phyloP scores from a whole-genome alignment of 2,888 invertebrate species.

The Oxytorus armatus region DNA sequence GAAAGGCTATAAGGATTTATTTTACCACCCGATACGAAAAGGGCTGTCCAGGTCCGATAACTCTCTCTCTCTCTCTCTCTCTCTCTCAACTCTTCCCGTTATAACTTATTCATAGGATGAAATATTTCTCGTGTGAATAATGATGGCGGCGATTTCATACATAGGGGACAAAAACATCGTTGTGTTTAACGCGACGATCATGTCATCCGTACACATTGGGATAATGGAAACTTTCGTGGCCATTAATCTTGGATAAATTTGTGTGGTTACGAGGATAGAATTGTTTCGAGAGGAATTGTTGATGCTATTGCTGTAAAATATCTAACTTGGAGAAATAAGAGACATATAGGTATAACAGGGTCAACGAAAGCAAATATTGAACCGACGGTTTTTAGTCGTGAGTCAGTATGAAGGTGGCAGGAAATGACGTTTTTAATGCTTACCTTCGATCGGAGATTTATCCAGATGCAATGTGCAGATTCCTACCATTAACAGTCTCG shows the following conservation, averaged over 20 bases:
- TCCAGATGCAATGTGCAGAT: conserved; percentile 22
- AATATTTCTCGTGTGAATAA: conserved; percentile 25
- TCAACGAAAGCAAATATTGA: background rate
- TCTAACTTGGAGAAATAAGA: too few species aligned
- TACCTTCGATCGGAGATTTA: conserved; percentile 40
- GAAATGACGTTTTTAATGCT: background rate
- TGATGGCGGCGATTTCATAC: conserved; percentile 27
- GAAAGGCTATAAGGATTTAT: too few species aligned
- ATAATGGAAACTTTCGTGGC: conserved; percentile 29
- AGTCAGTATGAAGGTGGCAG: background rate
- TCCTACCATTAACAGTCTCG: conserved; percentile 14
- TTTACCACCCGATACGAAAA: conserved; percentile 16
- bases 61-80: too few species aligned
- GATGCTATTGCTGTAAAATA: too few species aligned
- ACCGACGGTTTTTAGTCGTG: background rate
- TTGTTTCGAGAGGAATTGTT: background rate
- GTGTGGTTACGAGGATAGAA: conserved; percentile 6
- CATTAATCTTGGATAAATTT: conserved; percentile 39
- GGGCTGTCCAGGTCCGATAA: conserved; percentile 56
- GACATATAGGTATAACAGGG: too few species aligned
- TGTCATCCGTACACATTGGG: conserved; percentile 9
- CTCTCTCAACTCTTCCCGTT: background rate
- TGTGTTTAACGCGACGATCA: background rate
- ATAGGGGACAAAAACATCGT: background rate
- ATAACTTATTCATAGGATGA: conserved; percentile 37